These are phyloP conservation scores for Zingel zingel DNA, from an alignment of 2,113 vertebrate genomes.

Conservation along the genomic window DNA sequence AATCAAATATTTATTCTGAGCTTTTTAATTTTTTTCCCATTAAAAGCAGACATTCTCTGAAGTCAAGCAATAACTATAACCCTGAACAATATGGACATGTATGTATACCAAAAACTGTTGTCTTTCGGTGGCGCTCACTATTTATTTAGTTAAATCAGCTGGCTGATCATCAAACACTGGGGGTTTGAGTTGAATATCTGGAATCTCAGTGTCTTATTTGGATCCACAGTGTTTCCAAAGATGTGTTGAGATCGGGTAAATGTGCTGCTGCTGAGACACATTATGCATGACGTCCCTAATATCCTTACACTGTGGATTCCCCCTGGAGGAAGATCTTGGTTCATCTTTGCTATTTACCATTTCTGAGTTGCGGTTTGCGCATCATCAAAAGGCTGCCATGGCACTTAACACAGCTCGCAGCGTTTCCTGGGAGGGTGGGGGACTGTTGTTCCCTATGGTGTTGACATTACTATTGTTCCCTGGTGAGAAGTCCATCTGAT, in stretches of 20 bases:
- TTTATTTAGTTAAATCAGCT: constrained; percentile 55
- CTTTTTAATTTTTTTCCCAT: constrained; percentile 67
- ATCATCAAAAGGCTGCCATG: constrained; percentile 84
- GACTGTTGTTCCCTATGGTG: constrained; percentile 59
- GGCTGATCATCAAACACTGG: constrained; percentile 56
- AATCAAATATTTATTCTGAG: constrained; percentile 84
- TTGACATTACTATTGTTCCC: constrained; percentile 76
- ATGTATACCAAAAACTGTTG: constrained; percentile 16
- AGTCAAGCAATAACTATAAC: constrained; percentile 35
- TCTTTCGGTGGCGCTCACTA: constrained; percentile 1
- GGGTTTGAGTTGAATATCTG: constrained; percentile 52
- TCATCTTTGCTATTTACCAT: constrained; percentile 83
- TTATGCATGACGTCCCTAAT: constrained; percentile 81
- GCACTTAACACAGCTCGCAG: constrained; percentile 80
- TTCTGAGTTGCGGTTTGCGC: constrained; percentile 73
- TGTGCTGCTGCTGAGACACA: constrained; percentile 67
- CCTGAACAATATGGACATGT: constrained; percentile 40
- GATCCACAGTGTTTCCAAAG: constrained; percentile 51
- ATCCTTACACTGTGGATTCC: constrained; percentile 79
- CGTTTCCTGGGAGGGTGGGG: constrained; percentile 63
- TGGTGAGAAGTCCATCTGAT: constrained; percentile 68
- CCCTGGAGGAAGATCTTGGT: constrained; percentile 81
- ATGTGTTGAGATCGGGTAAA: constrained; percentile 62
- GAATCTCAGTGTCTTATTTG: constrained; percentile 65
- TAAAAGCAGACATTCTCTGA: constrained; percentile 58